A percentile compares a stretch with the other conserved stretches of the same genome.
Evolutionary conservation across 2,888 invertebrate species (phyloP).

Genomic region (Conomelus anceps): DNA sequence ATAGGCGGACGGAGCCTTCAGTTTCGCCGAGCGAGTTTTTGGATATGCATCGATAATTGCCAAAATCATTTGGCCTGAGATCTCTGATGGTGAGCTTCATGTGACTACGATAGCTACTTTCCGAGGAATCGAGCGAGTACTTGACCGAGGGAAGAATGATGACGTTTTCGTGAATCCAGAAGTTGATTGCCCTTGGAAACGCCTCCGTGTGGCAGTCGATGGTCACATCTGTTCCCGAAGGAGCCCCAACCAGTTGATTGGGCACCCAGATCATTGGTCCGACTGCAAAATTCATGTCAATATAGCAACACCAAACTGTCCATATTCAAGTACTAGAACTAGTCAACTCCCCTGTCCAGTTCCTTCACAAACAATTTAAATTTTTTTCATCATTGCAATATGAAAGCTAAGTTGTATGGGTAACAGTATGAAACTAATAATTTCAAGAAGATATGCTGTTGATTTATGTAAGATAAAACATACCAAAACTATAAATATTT

Average conservation of each 20-base stretch:
- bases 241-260: slow-evolving; percentile 87
- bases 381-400: no score
- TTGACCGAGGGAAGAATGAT: slow-evolving; percentile 87
- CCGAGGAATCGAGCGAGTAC: slow-evolving; percentile 73
- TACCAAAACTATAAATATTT: no score
- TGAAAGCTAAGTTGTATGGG: no score
- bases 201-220: slow-evolving; percentile 91
- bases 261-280: slow-evolving; percentile 93
- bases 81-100: slow-evolving; percentile 84
- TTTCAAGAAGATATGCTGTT: no score
- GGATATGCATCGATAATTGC: slow-evolving; percentile 86
- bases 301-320: no score
- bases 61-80: slow-evolving; percentile 77
- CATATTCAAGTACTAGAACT: no score
- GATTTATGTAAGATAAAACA: no score
- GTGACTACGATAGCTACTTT: slow-evolving; percentile 81
- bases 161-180: slow-evolving; percentile 84
- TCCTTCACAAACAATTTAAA: no score
- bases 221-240: slow-evolving; percentile 82
- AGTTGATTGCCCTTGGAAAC: slow-evolving; percentile 84
- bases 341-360: no score
- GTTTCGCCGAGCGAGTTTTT: slow-evolving; percentile 91
- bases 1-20: slow-evolving; percentile 84
- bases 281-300: slow-evolving; percentile 55
- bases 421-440: no score